A percentile compares a stretch with the other conserved stretches of the same genome.
Evolutionary conservation across 2,888 invertebrate genomes (phyloP).

Genomic region (Agonopterix arenella): DNA sequence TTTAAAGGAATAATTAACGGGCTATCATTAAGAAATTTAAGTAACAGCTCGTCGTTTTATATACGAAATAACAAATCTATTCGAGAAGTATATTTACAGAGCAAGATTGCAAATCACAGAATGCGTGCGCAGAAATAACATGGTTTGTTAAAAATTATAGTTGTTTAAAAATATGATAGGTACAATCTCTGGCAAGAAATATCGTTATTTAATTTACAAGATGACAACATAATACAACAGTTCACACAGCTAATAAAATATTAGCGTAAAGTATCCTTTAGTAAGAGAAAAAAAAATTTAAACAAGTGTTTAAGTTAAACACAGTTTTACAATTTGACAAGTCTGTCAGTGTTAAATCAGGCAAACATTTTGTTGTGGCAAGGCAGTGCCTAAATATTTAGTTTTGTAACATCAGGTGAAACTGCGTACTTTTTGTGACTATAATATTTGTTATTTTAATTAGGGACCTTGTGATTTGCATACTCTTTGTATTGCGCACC

Average conservation of each 20-base stretch:
- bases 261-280: background rate
- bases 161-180: conserved; percentile 17
- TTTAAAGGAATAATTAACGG: conserved; percentile 57
- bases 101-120: conserved; percentile 71
- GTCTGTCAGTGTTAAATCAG: too few species aligned
- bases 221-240: too few species aligned
- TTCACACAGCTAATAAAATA: conserved; percentile 12
- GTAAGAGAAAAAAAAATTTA: too few species aligned
- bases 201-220: too few species aligned
- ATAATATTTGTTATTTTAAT: background rate
- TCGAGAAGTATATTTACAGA: conserved; percentile 68
- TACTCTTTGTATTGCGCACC: conserved; percentile 17
- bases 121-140: conserved; percentile 45
- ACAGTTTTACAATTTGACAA: too few species aligned
- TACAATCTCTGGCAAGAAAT: conserved; percentile 33
- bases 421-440: background rate
- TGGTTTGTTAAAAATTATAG: conserved; percentile 24
- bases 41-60: conserved; percentile 54
- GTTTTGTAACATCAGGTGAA: conserved; percentile 4
- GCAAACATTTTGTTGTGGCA: too few species aligned
- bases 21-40: conserved; percentile 36
- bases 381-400: too few species aligned
- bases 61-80: conserved; percentile 71
- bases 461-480: conserved; percentile 15
- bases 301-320: too few species aligned